Base-by-base conservation (phyloP, 1,140 invertebrate genomes). In the Drosophila ercepeae region DNA sequence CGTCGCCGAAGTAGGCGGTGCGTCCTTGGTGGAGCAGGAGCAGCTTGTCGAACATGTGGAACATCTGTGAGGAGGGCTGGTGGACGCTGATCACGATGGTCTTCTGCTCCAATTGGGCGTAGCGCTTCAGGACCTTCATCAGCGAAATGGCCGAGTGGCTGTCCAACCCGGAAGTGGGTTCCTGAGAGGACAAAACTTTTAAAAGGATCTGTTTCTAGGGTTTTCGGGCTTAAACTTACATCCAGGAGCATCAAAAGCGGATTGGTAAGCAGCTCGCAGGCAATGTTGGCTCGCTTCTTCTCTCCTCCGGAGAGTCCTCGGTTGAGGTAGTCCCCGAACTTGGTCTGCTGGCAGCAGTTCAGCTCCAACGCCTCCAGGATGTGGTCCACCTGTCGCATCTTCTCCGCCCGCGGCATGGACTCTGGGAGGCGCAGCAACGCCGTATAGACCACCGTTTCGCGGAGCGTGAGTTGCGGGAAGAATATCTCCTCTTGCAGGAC, bases 21-120 rank as follows among this genome's bases (percentile, higher is more conserved):
- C 95, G 93, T 36, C 96, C 96, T 63, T 95, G 94, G 77, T 95
- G 95, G 9, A 97, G 91, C 18, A 97, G 91, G n/a, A 97, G 91
- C 44, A 97, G 91, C 89, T 95, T 95, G 91, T 96, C 96, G 88
- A 97, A 97, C 93, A 96, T 95, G 91, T 96, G 95, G 91, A 97
- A 97, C 91, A 97, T 97, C 91, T 97, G 95, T 44, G 96, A 97
- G 29, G 96, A 97, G 0, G 96, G 96, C 90, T 97, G 96, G 91
- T 97, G 96, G 8, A 97, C 95, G 18, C 96, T 96, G 16, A 96
- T 93, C 29, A 97, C 94, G 25, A 97, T 94, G 2, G 95, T 96
- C 91, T 97, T 97, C 48, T 95, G 94, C 90, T 96, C 95, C 63
- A 95, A 93, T 55, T 95, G 93, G 0, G 96, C 96, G 75, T 95